These are phyloP conservation scores for Scaptomyza flava DNA, from an alignment of 2,888 invertebrate species.

Conservation along the genomic window DNA sequence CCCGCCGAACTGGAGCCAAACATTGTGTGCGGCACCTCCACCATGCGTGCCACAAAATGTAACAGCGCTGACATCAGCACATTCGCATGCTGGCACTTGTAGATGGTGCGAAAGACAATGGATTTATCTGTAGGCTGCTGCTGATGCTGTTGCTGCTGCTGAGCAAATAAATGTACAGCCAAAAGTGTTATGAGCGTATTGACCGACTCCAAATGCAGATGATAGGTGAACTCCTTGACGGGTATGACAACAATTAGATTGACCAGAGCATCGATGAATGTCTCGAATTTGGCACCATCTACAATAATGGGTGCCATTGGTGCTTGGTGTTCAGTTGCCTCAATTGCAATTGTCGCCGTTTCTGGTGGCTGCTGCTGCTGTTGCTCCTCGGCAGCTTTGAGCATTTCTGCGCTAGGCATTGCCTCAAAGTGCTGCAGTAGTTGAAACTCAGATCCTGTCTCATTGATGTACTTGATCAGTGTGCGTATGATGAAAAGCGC, in stretches of 20 bases:
- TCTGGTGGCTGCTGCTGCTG: conserved; percentile 47
- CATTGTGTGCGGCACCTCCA: conserved; percentile 89
- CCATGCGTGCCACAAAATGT: conserved; percentile 88
- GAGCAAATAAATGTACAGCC: conserved; percentile 93
- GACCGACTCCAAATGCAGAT: conserved; percentile 93
- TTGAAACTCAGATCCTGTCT: conserved; percentile 95
- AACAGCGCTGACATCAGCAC: conserved; percentile 91
- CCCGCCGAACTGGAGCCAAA: conserved; percentile 88
- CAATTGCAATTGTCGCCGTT: conserved; percentile 72
- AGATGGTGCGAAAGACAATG: conserved; percentile 85
- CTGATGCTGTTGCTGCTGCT: conserved; percentile 85
- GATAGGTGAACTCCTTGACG: conserved; percentile 90
- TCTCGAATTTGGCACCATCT: conserved; percentile 84
- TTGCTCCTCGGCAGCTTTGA: conserved; percentile 64
- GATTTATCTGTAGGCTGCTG: conserved; percentile 87
- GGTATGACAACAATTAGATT: conserved; percentile 84
- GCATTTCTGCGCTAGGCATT: conserved; percentile 82
- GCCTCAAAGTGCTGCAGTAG: conserved; percentile 92
- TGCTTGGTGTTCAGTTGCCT: conserved; percentile 65
- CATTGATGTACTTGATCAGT: conserved; percentile 94
- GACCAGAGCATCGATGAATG: conserved; percentile 83
- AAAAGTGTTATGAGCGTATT: conserved; percentile 94
- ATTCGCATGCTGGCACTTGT: conserved; percentile 84
- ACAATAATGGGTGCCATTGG: conserved; percentile 66
- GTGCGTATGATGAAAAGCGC: conserved; percentile 95